Evolutionary conservation across 2,888 invertebrate species (phyloP).

Genomic region (Sipunculus nudus): DNA sequence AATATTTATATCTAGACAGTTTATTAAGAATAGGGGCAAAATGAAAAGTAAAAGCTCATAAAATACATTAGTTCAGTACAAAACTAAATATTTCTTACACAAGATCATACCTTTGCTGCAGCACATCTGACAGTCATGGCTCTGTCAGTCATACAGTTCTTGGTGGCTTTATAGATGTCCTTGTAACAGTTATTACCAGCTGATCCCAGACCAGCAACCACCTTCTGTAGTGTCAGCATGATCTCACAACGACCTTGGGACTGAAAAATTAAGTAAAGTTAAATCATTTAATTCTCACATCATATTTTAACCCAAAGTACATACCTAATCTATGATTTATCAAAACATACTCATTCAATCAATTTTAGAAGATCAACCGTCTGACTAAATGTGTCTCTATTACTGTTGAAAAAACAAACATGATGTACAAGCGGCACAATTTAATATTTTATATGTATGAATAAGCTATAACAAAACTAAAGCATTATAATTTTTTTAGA

Average conservation of each 20-base stretch:
- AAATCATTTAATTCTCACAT: too few relatives aligned
- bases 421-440: too few relatives aligned
- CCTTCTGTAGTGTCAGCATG: slow-evolving; percentile 95
- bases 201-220: slow-evolving; percentile 90
- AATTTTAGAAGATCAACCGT: neutral
- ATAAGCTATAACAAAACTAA: too few relatives aligned
- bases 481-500: too few relatives aligned
- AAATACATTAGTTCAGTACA: too few relatives aligned
- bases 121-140: slow-evolving; percentile 92
- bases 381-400: too few relatives aligned
- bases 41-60: too few relatives aligned
- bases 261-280: slow-evolving; percentile 54
- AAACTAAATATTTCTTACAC: neutral
- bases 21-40: too few relatives aligned
- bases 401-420: too few relatives aligned
- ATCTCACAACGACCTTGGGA: slow-evolving; percentile 97
- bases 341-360: neutral
- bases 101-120: slow-evolving; percentile 76
- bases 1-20: too few relatives aligned
- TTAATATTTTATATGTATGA: too few relatives aligned
- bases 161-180: slow-evolving; percentile 74
- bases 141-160: slow-evolving; percentile 88
- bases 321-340: slow-evolving; percentile 6
- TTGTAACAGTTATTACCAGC: slow-evolving; percentile 79
- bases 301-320: too few relatives aligned